These are phyloP conservation scores for Triplophysa dalaica DNA, from an alignment of 2,113 vertebrate genomes.

Conservation along the genomic window DNA sequence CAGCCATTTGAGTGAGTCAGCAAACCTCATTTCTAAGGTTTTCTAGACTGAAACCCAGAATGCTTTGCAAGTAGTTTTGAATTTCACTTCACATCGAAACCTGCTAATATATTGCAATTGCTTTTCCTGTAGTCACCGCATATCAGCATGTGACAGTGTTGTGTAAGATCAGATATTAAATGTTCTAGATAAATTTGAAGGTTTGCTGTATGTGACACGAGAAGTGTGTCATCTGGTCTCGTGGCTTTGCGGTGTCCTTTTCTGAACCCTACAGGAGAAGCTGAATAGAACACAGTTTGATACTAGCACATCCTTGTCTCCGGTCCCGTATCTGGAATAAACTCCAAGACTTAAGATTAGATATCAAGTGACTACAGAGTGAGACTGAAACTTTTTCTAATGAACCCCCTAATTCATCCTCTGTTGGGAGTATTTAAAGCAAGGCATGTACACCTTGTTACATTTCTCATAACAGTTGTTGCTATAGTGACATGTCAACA, in stretches of 20 bases:
- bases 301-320: neutral
- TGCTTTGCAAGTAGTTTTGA: slow-evolving; percentile 11
- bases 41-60: neutral
- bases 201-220: neutral
- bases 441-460: neutral
- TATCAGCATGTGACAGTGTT: neutral
- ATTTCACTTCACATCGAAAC: neutral
- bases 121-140: neutral
- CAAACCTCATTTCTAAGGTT: neutral
- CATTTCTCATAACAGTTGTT: neutral
- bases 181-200: neutral
- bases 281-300: neutral
- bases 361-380: slow-evolving; percentile 23
- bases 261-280: neutral
- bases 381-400: neutral
- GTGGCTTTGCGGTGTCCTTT: neutral
- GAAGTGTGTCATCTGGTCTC: neutral
- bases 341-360: slow-evolving; percentile 29
- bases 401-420: too few relatives aligned
- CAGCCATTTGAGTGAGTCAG: neutral
- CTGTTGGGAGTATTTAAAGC: too few relatives aligned
- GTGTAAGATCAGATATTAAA: neutral
- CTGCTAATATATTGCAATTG: neutral
- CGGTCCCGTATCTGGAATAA: neutral
- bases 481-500: neutral